Base-by-base conservation (phyloP, 1,140 invertebrate species). In the Nephila pilipes region DNA sequence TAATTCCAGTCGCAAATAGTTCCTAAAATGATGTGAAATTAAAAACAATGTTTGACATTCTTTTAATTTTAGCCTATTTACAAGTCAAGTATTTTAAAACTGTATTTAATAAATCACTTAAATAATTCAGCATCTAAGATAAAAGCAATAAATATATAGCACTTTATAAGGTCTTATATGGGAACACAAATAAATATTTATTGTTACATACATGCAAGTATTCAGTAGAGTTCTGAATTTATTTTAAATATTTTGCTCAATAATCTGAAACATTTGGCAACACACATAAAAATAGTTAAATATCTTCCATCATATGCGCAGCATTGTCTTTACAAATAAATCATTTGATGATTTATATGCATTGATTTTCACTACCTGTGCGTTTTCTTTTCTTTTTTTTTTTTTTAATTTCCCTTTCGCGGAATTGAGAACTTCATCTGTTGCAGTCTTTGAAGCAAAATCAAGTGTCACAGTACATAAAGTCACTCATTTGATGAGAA, bases 241-340 rank as follows among this genome's bases (percentile, higher is more conserved):
- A 29, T 75, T 36, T 36, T 36, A 18, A 14, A 8, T 65, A 63
- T 12, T 65, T 25, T 75, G 32, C 18, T 75, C 18, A 75, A 32
- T 2, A 20, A 29, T 75, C 29, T 36, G 32, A 65, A 69, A 36
- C 29, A 75, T 75, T 75, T 75, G 69, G 69, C 69, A 75, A 75
- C 69, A 75, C 32, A 75, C 69, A 75, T 75, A 75, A 75, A 75
- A 75, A 75, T 75, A 75, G 16, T 32, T 36, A 22, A 32, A 16
- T 75, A 25, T 32, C 32, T 75, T 16, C 14, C 3, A 29, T 75
- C 32, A 16, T 6, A 75, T 20, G 12, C 18, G 18, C 29, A 75
- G 29, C 69, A 75, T 36, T 32, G 14, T 3, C 65, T 75, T 75
- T 36, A 32, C 4, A 2, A 46, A 46, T 10, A 46, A 46, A 46